Evolutionary conservation across 2,797 vertebrate genomes (phyloP), one percentile per base, ranked within the genome.

Genomic region (Trichosurus vulpecula): DNA sequence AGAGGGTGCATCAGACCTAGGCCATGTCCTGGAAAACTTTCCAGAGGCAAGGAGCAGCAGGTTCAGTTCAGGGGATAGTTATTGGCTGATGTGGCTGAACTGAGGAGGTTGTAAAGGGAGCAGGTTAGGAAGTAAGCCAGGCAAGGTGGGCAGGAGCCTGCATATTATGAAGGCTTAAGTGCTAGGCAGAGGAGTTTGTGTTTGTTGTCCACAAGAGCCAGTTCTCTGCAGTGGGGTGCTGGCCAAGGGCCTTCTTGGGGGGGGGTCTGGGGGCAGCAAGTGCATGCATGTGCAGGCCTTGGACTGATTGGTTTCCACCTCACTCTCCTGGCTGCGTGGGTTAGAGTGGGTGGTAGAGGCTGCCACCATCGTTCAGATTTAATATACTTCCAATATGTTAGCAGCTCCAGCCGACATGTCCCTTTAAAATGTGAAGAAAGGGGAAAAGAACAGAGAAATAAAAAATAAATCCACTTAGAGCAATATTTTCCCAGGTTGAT

Each of bases 401-500:
- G 11, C 35, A n/a, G 51, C 74, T 22, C 13, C 90, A 31, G 47
- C 1, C 5, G 19, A 87, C 74, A 12, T 90, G 51, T 61, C 91
- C 58, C 29, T 16, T 89, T 13, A 47, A 27, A 92, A 61, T 66
- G 35, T 56, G 13, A 31, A 54, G 53, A 89, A 54, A 93, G 0
- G 35, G 2, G 13, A 90, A 91, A 87, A 8, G 5, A 92, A 92
- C 13, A n/a, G 41, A 51, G 74, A 87, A 87, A 87, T 87, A 47
- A 47, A 91, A 91, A 91, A 41, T 1, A 55, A 57, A 93, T 5
- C 27, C 19, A 87, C 52, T 90, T 90, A 94, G 41, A 87, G 22
- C n/a, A 66, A n/a, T 53, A 9, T n/a, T 96, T 96, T 41, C 29
- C 90, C 93, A 35, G 93, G 61, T 22, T 92, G 81, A 95, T 94